Evolutionary conservation across 2,113 vertebrate genomes (phyloP).

Genomic region (Petrocephalus microphthalmus): DNA sequence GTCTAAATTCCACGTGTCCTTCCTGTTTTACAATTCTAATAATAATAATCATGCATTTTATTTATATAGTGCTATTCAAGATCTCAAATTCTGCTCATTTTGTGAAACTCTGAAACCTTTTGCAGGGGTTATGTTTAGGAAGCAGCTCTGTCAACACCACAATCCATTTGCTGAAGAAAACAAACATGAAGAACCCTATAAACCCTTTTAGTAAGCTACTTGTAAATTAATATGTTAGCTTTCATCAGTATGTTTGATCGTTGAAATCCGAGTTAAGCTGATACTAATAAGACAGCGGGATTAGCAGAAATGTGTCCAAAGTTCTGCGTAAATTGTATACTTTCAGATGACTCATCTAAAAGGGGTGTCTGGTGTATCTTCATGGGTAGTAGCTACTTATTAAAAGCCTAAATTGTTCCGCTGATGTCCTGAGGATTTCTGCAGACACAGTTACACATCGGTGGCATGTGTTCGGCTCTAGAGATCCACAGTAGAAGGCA

Average conservation of each 20-base stretch:
- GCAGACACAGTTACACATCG: neutral
- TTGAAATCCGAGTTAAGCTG: constrained; percentile 15
- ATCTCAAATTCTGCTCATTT: neutral
- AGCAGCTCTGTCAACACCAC: constrained; percentile 30
- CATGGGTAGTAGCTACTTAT: constrained; percentile 20
- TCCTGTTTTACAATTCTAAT: neutral
- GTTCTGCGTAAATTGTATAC: neutral
- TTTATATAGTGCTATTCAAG: neutral
- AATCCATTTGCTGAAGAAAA: constrained; percentile 15
- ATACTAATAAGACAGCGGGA: constrained; percentile 2
- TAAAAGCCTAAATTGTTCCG: constrained; percentile 11
- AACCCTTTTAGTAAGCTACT: constrained; percentile 30
- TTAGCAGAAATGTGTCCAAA: neutral
- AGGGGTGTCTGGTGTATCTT: constrained; percentile 33
- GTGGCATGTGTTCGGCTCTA: constrained; percentile 14
- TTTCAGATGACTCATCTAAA: constrained; percentile 13
- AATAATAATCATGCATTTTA: too few relatives aligned
- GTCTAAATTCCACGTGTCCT: neutral
- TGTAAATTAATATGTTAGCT: constrained; percentile 19
- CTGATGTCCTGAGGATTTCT: constrained; percentile 10
- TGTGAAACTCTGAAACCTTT: constrained; percentile 27
- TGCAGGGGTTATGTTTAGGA: constrained; percentile 42
- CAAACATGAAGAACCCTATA: constrained; percentile 32
- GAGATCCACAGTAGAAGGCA: neutral
- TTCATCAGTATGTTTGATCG: neutral